Conservation (phyloP, 1,140 invertebrate genomes). For the Temnothorax curvispinosus region DNA sequence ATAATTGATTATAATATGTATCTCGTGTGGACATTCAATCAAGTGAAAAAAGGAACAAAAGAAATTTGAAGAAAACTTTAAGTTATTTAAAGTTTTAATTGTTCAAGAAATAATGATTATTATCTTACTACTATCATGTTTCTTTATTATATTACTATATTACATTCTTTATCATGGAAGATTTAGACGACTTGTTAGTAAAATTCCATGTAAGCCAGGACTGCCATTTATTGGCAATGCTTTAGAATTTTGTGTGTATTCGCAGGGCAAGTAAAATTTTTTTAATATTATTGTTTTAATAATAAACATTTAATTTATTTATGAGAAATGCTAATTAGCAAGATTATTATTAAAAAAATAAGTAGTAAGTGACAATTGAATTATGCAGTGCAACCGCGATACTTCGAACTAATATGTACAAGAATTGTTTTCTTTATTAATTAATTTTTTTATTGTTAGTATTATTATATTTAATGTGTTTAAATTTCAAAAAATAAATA, state of each 20-base stretch:
- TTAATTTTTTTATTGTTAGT: neutral
- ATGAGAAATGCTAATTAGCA: neutral
- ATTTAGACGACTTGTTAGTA: slow-evolving; percentile 51
- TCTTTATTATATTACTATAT: neutral
- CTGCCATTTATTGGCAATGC: slow-evolving; percentile 39
- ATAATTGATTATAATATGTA: too few species aligned
- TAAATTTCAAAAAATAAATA: neutral
- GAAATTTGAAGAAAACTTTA: neutral
- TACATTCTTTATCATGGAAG: slow-evolving; percentile 56
- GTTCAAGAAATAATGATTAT: slow-evolving; percentile 33
- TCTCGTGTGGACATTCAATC: too few species aligned
- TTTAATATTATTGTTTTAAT: neutral
- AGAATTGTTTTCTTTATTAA: neutral
- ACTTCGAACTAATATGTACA: too few species aligned
- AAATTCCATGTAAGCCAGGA: slow-evolving; percentile 66
- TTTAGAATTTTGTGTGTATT: neutral
- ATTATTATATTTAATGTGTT: neutral
- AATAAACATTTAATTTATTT: neutral
- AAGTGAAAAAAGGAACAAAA: neutral
- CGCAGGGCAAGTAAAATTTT: slow-evolving; percentile 54
- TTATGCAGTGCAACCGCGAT: neutral
- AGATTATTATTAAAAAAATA: neutral
- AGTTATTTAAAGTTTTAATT: neutral
- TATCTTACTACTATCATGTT: neutral
- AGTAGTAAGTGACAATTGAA: neutral